Evolutionary conservation across 2,888 invertebrate species (phyloP).

Genomic region (Apotomis betuletana): DNA sequence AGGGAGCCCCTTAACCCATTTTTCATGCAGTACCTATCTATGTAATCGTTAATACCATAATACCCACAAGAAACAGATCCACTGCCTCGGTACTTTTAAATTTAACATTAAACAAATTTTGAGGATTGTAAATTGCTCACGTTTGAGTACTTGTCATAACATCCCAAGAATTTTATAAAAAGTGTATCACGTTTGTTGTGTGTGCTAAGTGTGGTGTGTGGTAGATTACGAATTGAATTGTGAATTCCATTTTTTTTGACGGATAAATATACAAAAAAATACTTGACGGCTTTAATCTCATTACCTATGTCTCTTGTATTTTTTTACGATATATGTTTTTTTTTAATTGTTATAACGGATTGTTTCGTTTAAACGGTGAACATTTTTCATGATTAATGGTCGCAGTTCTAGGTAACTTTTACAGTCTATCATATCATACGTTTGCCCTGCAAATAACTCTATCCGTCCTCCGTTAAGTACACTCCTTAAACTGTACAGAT

Average conservation of each 20-base stretch:
- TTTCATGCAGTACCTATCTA: background rate
- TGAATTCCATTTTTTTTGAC: background rate
- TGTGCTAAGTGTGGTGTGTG: conserved; percentile 1
- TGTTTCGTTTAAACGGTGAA: background rate
- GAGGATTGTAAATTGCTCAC: conserved; percentile 15
- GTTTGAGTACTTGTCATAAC: conserved; percentile 30
- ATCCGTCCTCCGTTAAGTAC: background rate
- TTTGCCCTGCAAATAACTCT: conserved; percentile 4
- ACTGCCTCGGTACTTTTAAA: conserved; percentile 5
- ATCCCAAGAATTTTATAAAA: conserved; percentile 10
- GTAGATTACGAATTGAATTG: background rate
- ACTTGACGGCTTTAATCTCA: no score
- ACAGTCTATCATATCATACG: background rate
- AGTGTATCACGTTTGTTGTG: conserved; percentile 15
- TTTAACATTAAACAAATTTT: conserved; percentile 3
- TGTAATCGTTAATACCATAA: background rate
- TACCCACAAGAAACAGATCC: background rate
- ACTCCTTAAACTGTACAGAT: conserved; percentile 3
- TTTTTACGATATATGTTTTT: no score
- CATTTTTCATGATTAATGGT: background rate
- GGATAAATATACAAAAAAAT: no score
- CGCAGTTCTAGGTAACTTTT: background rate
- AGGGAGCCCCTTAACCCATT: no score
- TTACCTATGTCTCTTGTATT: no score
- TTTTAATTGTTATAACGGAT: no score